phyloP scores from a whole-genome alignment of 2,797 vertebrate genomes.

The Lagorchestes hirsutus region DNA sequence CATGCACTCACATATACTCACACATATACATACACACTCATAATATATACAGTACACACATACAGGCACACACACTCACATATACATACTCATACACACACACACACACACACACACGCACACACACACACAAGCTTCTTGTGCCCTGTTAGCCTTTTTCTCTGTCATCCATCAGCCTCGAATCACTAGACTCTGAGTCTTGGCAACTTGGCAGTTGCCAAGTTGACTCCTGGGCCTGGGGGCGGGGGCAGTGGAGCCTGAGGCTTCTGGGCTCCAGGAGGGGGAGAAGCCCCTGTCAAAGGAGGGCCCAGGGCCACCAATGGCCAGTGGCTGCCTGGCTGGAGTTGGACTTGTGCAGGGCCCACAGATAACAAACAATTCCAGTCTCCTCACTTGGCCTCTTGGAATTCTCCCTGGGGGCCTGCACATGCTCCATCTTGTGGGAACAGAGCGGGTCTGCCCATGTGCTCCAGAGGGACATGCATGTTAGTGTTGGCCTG shows the following conservation, averaged over 20 bases:
- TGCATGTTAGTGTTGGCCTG: not conserved
- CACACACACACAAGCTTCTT: not conserved
- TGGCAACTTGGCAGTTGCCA: not conserved
- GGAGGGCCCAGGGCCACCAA: not conserved
- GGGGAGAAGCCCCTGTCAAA: not conserved
- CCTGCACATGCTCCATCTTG: not conserved
- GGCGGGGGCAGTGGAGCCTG: rapidly evolving
- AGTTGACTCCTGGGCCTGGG: too few species aligned
- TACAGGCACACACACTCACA: not conserved
- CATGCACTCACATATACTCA: too few species aligned
- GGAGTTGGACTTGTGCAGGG: not conserved
- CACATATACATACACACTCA: too few species aligned
- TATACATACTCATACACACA: too few species aligned
- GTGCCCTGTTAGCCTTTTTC: not conserved
- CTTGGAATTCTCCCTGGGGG: not conserved
- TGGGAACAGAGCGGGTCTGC: not conserved
- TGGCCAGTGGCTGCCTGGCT: not conserved
- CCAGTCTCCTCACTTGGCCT: not conserved
- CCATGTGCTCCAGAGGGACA: not conserved
- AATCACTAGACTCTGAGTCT: not conserved
- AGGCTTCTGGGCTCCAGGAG: not conserved
- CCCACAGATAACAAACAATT: not conserved
- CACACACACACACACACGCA: not conserved
- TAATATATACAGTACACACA: too few species aligned
- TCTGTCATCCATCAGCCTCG: not conserved